Percentiles rank a stretch among this genome's conserved stretches.
Conservation (phyloP, 1,140 invertebrate genomes). For the Lepidurus couesii region DNA sequence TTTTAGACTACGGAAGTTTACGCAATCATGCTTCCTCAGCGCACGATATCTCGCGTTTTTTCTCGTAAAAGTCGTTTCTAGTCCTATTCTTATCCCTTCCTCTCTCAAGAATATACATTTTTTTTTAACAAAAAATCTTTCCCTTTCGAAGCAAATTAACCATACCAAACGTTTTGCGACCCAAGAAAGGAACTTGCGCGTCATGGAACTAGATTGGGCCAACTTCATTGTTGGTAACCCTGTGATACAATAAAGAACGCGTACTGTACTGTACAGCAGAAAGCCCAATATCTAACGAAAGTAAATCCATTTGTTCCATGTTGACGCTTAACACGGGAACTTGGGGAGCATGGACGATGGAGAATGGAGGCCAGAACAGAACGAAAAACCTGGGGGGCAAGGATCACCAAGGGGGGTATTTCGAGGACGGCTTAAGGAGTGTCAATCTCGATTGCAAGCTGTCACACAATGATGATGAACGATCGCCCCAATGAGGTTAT, state of each 20-base stretch:
- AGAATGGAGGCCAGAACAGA: too few relatives aligned
- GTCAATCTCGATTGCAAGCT: constrained; percentile 4
- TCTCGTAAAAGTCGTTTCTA: background rate
- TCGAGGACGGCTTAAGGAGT: background rate
- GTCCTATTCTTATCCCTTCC: background rate
- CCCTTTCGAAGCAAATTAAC: too few relatives aligned
- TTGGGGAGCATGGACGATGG: background rate
- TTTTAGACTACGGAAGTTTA: background rate
- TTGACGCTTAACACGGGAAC: background rate
- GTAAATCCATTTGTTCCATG: constrained; percentile 1
- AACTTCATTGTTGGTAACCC: too few relatives aligned
- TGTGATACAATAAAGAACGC: too few relatives aligned
- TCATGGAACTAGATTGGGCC: too few relatives aligned
- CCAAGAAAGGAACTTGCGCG: too few relatives aligned
- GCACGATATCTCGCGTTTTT: background rate
- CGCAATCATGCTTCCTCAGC: background rate
- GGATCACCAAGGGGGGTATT: constrained; percentile 3
- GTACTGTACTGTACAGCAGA: too few relatives aligned
- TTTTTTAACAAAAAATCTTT: too few relatives aligned
- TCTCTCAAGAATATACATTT: too few relatives aligned
- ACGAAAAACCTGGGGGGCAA: background rate
- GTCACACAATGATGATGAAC: constrained; percentile 22
- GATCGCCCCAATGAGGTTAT: constrained; percentile 18
- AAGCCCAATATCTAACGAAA: background rate
- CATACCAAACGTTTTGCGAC: too few relatives aligned